A percentile compares a stretch with the other conserved stretches of the same genome.
Conservation (phyloP, 2,888 invertebrate genomes). For the Limnephilus lunatus region DNA sequence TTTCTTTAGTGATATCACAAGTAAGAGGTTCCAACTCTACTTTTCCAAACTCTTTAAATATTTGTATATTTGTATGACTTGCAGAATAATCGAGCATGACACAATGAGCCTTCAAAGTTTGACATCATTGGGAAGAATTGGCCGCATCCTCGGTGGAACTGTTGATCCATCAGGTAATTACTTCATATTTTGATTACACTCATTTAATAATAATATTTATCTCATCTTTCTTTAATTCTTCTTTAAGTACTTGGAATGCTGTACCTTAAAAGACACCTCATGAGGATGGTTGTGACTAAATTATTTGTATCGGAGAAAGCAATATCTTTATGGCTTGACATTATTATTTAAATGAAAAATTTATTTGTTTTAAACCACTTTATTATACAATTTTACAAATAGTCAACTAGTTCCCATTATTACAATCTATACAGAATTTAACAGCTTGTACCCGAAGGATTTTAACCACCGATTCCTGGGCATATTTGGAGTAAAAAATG, state of each 20-base stretch:
- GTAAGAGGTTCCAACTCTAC: no score
- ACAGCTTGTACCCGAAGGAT: no score
- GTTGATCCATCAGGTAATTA: conserved; percentile 79
- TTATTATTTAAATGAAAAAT: no score
- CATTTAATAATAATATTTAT: background rate
- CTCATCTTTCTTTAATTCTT: background rate
- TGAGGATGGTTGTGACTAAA: background rate
- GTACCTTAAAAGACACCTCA: background rate
- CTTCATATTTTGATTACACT: background rate
- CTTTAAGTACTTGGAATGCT: background rate
- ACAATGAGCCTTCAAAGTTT: conserved; percentile 92
- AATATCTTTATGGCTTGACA: no score
- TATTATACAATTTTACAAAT: no score
- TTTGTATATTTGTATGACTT: conserved; percentile 21
- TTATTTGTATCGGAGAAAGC: background rate
- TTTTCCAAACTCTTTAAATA: background rate
- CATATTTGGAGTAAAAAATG: no score
- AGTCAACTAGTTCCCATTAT: no score
- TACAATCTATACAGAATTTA: no score
- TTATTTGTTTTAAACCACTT: no score
- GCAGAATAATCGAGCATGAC: conserved; percentile 90
- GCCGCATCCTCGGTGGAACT: conserved; percentile 86
- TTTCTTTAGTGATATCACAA: no score
- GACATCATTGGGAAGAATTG: conserved; percentile 90
- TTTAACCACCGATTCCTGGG: no score